phyloP scores from a whole-genome alignment of 1,140 invertebrate species.

The Ctenoplectra terminalis region DNA sequence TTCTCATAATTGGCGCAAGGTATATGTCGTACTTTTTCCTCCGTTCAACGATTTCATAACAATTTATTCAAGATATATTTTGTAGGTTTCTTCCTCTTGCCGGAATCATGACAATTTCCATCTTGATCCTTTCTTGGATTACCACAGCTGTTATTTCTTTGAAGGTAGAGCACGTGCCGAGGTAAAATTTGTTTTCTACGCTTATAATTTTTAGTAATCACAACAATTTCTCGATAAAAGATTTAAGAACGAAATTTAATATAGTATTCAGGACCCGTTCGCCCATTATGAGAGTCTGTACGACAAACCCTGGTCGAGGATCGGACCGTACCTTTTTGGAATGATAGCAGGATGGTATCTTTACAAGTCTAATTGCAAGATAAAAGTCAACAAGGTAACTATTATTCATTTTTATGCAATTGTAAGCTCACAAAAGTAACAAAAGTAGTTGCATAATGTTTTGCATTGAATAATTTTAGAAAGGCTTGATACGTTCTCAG shows the following conservation, averaged over 20 bases:
- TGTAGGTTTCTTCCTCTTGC: conserved; percentile 73
- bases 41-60: background rate
- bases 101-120: conserved; percentile 61
- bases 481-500: too few relatives aligned
- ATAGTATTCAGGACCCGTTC: conserved; percentile 80
- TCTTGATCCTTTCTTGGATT: conserved; percentile 78
- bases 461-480: too few relatives aligned
- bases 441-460: background rate
- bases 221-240: too few relatives aligned
- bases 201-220: too few relatives aligned
- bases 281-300: conserved; percentile 80
- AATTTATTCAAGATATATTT: conserved; percentile 11
- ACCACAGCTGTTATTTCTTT: conserved; percentile 77
- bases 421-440: background rate
- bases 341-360: conserved; percentile 79
- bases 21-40: conserved; percentile 39
- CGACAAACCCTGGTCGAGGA: conserved; percentile 80
- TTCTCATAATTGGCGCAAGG: conserved; percentile 75
- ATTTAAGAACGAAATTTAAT: too few relatives aligned
- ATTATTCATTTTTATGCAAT: background rate
- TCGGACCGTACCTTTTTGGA: conserved; percentile 80
- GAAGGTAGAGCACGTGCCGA: conserved; percentile 72
- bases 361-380: conserved; percentile 72
- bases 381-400: conserved; percentile 75
- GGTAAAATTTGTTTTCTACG: conserved; percentile 59